Base-by-base conservation (phyloP, 2,113 vertebrate genomes). In the Tichodroma muraria region DNA sequence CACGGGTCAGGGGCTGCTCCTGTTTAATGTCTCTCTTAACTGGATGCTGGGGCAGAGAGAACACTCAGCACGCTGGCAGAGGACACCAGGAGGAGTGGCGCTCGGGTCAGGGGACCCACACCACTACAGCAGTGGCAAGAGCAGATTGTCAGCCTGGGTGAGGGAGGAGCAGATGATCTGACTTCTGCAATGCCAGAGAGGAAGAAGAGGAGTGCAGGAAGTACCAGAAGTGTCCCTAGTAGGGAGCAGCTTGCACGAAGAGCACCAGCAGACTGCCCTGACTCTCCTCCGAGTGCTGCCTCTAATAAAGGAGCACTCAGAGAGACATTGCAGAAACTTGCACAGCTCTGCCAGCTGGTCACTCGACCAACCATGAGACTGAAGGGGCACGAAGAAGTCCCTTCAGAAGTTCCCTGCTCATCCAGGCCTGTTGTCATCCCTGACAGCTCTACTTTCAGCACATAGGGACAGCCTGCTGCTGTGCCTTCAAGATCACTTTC, bases 401-500 rank as follows among this genome's bases (percentile, higher is more conserved):
- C 47, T 63, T 14, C 38, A 45, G 27, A 22, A 53, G 47, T 3
- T 63, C 47, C 68, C 11, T 63, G 68, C 47, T 44, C 49, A 31
- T 11, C 68, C 38, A 61, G 56, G 38, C 21, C 0, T 1, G 33
- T 3, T 70, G 31, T 30, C 4, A 6, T 17, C 33, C 47, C 37
- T 0, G 0, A 3, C 10, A 19, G 30, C 30, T 50, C 10, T 0
- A 50, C 15, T 27, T 33, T 25, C 14, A 37, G 63, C 63, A 25
- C 22, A 2, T 4, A 57, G 42, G 63, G 28, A 57, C 54, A 44
- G 56, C 31, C 33, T 53, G 33, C 56, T 72, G 56, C 57, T 22
- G 21, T 25, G 57, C 27, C 22, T 33, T 45, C 57, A 17, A 3
- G 16, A 11, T 53, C 37, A 3, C 16, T 63, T 37, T 27, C 38